Conservation (phyloP, 1,140 invertebrate species). For the Drosophila persimilis region DNA sequence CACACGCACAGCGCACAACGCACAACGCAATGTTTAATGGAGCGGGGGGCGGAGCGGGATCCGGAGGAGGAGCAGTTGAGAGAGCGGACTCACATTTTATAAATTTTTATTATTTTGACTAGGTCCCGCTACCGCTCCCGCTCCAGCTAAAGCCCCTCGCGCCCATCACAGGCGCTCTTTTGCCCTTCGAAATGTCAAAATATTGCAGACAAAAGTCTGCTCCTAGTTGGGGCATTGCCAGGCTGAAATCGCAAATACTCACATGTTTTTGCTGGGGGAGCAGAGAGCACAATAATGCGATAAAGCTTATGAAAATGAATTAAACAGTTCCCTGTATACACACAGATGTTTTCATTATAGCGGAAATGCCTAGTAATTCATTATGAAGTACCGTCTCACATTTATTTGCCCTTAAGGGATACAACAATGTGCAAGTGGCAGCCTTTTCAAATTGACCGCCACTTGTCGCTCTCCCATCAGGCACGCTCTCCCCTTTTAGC, state of each 20-base stretch:
- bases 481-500: neutral
- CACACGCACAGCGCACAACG: no score
- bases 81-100: conserved; percentile 38
- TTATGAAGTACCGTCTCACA: no score
- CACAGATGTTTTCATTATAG: no score
- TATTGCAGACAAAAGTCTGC: conserved; percentile 67
- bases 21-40: no score
- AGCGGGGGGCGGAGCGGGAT: no score
- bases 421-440: conserved; percentile 14
- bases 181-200: conserved; percentile 80
- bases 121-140: conserved; percentile 4
- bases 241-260: conserved; percentile 42
- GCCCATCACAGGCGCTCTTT: conserved; percentile 41
- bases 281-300: neutral
- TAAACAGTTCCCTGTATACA: no score
- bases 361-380: no score
- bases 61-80: neutral
- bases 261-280: conserved; percentile 60
- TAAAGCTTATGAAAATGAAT: neutral
- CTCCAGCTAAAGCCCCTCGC: neutral
- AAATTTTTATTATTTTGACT: conserved; percentile 69
- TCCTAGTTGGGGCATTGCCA: conserved; percentile 42
- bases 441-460: conserved; percentile 37
- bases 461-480: conserved; percentile 35
- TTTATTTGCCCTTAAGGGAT: neutral